Base-by-base conservation (phyloP, 92 coral and sea anemone genomes). In the Actinostola sp. region DNA sequence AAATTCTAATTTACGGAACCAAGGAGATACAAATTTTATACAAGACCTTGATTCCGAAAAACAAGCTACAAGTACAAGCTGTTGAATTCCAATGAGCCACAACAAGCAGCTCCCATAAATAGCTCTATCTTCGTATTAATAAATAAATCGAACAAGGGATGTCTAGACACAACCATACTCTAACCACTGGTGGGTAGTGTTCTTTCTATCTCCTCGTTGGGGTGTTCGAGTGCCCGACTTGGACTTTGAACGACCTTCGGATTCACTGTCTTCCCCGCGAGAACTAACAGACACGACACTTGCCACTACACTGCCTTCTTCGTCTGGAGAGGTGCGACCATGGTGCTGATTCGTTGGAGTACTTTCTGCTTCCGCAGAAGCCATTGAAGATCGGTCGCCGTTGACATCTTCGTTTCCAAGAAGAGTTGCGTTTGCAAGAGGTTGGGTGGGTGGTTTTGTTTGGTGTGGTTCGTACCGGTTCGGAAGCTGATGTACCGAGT, bases 121-220 rank as follows among this genome's bases (percentile, higher is more conserved):
- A n/a, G n/a, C n/a, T n/a, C n/a, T n/a, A n/a, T n/a, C n/a, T n/a
- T n/a, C n/a, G n/a, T n/a, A n/a, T n/a, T 53, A 45, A 66, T 66
- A 66, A 66, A 66, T 66, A 66, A 48, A 11, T 64, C 49, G 25
- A 3, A 43, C 13, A 14, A 41, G n/a, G 14, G 0, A 26, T 28
- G 14, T 10, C 67, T 64, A 90, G 21, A 90, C 96, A 59, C 96
- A 90, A 24, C 96, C 96, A 25, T 90, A 90, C 55, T 90, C 96
- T 63, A 83, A 83, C 96, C 96, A 90, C 39, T 88, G 74, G 28
- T 68, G 75, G 0, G 96, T 77, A 17, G 87, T 55, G 34, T 77
- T 86, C 71, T 89, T 89, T 15, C 69, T 81, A 8, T 77, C 82
- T 4, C 71, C 80, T 51, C 61, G 62, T 30, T 69, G 54, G 0